Evolutionary conservation across 2,888 invertebrate genomes (phyloP).

Genomic region (Coelogynopora nodosa): DNA sequence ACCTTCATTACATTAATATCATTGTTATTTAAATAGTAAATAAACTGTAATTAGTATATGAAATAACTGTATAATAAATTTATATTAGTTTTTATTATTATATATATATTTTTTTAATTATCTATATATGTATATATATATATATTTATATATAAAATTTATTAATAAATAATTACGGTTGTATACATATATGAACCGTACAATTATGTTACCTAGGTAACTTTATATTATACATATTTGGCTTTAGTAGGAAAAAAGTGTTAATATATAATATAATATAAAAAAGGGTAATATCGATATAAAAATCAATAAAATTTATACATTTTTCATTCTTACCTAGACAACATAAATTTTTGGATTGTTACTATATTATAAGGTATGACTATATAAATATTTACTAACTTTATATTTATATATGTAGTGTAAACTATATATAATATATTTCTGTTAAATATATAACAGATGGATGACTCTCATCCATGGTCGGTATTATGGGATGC

Average conservation of each 20-base stretch:
- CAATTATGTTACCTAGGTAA: neutral
- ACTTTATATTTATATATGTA: neutral
- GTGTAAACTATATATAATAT: constrained; percentile 24
- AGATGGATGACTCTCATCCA: constrained; percentile 13
- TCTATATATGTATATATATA: neutral
- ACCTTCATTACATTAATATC: neutral
- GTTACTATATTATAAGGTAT: neutral
- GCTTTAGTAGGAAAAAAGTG: neutral
- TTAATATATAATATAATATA: neutral
- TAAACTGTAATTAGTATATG: neutral
- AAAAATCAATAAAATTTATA: neutral
- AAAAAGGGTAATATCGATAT: neutral
- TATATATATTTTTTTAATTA: neutral
- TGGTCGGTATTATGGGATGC: constrained; percentile 19
- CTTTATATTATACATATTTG: neutral
- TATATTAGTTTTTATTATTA: neutral
- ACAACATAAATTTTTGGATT: neutral
- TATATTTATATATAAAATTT: neutral
- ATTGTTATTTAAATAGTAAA: neutral
- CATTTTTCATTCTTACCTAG: neutral
- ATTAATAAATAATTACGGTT: neutral
- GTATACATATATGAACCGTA: neutral
- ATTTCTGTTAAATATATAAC: constrained; percentile 23
- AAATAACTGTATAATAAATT: neutral
- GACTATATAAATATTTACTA: neutral